Evolutionary conservation across 2,797 vertebrate genomes (phyloP).

Genomic region (Miichthys miiuy): DNA sequence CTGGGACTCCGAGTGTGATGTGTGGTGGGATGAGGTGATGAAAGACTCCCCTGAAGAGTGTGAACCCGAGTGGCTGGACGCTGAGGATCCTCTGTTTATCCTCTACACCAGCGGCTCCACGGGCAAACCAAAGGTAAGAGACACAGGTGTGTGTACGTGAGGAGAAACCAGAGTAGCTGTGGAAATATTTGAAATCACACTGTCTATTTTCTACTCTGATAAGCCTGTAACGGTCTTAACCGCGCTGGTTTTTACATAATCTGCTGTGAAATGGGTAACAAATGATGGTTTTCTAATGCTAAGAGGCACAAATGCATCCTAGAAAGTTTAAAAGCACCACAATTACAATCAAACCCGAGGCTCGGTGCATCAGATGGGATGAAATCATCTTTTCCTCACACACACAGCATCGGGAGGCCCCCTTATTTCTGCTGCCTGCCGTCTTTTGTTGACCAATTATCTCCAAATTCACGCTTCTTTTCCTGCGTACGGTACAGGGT

Average conservation of each 20-base stretch:
- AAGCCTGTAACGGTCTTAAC: conserved; percentile 36
- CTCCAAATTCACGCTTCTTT: background rate
- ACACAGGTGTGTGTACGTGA: background rate
- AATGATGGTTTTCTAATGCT: conserved; percentile 25
- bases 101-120: conserved; percentile 89
- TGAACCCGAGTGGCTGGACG: conserved; percentile 89
- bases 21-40: conserved; percentile 86
- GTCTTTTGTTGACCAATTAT: conserved; percentile 2
- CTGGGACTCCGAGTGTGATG: conserved; percentile 80
- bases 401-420: background rate
- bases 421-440: conserved; percentile 15
- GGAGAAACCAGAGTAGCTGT: background rate
- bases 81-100: conserved; percentile 88
- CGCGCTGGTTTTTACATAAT: conserved; percentile 15
- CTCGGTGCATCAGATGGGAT: background rate
- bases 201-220: conserved; percentile 25
- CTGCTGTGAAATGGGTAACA: conserved; percentile 7
- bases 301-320: conserved; percentile 14
- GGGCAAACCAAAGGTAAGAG: conserved; percentile 85
- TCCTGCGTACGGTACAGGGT: conserved; percentile 72
- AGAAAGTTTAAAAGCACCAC: background rate
- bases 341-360: background rate
- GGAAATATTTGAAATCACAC: conserved; percentile 7
- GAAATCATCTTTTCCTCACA: background rate
- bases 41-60: conserved; percentile 80